Evolutionary conservation across 2,113 vertebrate genomes (phyloP).

Genomic region (Nestor notabilis): DNA sequence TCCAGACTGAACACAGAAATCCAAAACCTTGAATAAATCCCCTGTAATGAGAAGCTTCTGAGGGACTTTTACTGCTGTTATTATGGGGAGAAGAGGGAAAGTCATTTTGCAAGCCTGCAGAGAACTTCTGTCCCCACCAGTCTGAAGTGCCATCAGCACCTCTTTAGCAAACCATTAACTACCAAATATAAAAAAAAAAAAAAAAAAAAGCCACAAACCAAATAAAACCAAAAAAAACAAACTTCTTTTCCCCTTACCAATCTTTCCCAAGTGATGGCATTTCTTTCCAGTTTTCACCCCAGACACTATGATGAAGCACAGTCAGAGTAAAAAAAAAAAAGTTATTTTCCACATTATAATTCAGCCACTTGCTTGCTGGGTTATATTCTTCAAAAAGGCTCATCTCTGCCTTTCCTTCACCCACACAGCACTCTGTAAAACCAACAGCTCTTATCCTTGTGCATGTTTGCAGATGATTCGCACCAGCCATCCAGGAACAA

Average conservation of each 20-base stretch:
- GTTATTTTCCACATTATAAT: background rate
- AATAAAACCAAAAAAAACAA: too few relatives aligned
- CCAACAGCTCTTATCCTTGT: background rate
- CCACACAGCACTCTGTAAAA: accelerated
- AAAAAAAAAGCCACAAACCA: too few relatives aligned
- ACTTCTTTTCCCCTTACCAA: background rate
- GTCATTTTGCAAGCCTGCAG: background rate
- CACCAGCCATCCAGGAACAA: background rate
- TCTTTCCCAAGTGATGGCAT: background rate
- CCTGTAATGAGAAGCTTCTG: background rate
- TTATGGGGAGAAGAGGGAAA: background rate
- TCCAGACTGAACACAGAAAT: background rate
- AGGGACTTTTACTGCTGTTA: background rate
- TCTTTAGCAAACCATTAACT: background rate
- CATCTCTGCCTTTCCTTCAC: background rate
- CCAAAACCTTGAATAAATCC: background rate
- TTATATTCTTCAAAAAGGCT: background rate
- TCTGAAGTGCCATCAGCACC: background rate
- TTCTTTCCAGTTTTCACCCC: background rate
- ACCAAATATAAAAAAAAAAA: background rate
- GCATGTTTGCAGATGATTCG: background rate
- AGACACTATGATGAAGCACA: background rate
- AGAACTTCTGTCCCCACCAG: background rate
- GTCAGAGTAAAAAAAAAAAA: background rate
- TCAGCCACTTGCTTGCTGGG: background rate